Evolutionary conservation across 2,888 invertebrate species (phyloP).

Genomic region (Scaptodrosophila latifasciaeformis): DNA sequence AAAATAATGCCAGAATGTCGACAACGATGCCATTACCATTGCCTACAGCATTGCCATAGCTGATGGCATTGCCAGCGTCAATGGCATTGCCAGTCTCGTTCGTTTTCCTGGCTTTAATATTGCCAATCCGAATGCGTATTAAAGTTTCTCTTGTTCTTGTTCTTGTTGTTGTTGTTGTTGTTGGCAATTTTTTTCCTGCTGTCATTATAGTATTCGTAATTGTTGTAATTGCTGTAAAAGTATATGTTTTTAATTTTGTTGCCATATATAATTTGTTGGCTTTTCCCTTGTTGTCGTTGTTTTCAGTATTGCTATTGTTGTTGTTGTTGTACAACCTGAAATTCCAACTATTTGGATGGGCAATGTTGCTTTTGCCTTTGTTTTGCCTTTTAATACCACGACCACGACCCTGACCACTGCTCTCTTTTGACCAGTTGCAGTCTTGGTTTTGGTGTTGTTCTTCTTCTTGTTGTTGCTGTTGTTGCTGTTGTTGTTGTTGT

Average conservation of each 20-base stretch:
- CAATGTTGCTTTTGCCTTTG: constrained; percentile 5
- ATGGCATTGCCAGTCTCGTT: no score
- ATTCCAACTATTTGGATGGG: neutral
- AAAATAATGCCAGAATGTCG: no score
- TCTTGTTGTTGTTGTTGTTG: constrained; percentile 7
- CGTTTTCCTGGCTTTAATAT: constrained; percentile 1
- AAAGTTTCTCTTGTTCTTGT: neutral
- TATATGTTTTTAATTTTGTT: constrained; percentile 4
- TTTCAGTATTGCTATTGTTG: neutral
- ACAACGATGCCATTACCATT: neutral
- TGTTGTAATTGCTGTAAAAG: constrained; percentile 6
- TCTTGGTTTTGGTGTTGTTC: constrained; percentile 18
- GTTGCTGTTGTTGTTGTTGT: constrained; percentile 10
- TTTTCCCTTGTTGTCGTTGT: constrained; percentile 20
- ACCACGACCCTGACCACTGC: neutral
- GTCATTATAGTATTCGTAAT: constrained; percentile 3
- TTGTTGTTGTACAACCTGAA: constrained; percentile 11
- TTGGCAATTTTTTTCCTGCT: constrained; percentile 16
- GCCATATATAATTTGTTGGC: constrained; percentile 10
- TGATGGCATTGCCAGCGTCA: no score
- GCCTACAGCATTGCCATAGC: no score
- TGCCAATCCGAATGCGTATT: constrained; percentile 2
- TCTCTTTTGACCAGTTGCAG: constrained; percentile 1
- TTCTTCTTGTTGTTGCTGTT: constrained; percentile 29
- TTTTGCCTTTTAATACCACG: neutral